These are phyloP conservation scores for Epirrhoe alternata DNA, from an alignment of 2,888 invertebrate species.

Conservation along the genomic window DNA sequence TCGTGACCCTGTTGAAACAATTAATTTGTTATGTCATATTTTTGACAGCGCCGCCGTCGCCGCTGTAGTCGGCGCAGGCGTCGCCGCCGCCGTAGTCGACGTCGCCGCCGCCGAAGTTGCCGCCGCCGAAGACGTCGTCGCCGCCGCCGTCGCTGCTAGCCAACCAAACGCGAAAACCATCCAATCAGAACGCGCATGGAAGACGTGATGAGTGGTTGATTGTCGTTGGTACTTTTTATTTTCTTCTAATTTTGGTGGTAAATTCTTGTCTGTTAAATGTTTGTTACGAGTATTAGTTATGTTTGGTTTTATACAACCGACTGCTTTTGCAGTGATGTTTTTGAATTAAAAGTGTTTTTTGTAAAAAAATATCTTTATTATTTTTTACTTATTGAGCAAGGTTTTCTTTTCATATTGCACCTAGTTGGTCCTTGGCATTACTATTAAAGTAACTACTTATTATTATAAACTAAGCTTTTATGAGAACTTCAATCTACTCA, in stretches of 20 bases:
- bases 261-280: neutral
- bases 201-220: neutral
- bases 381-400: neutral
- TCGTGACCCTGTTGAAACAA: too few relatives aligned
- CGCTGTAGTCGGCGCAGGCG: slow-evolving; percentile 20
- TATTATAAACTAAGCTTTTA: neutral
- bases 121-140: slow-evolving; percentile 18
- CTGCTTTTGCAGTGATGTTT: slow-evolving; percentile 10
- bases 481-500: neutral
- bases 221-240: neutral
- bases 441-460: neutral
- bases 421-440: neutral
- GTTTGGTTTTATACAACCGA: neutral
- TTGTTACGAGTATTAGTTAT: slow-evolving; percentile 7
- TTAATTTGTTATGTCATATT: neutral
- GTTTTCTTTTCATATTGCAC: neutral
- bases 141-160: slow-evolving; percentile 41
- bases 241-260: neutral
- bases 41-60: slow-evolving; percentile 22
- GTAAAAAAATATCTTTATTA: neutral
- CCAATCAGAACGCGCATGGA: neutral
- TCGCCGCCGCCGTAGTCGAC: slow-evolving; percentile 22
- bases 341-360: slow-evolving; percentile 1
- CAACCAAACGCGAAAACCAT: neutral
- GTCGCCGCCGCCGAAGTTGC: slow-evolving; percentile 25